Evolutionary conservation across 2,797 vertebrate genomes (phyloP), one percentile per base, ranked within the genome.

Genomic region (Loriculus beryllinus): DNA sequence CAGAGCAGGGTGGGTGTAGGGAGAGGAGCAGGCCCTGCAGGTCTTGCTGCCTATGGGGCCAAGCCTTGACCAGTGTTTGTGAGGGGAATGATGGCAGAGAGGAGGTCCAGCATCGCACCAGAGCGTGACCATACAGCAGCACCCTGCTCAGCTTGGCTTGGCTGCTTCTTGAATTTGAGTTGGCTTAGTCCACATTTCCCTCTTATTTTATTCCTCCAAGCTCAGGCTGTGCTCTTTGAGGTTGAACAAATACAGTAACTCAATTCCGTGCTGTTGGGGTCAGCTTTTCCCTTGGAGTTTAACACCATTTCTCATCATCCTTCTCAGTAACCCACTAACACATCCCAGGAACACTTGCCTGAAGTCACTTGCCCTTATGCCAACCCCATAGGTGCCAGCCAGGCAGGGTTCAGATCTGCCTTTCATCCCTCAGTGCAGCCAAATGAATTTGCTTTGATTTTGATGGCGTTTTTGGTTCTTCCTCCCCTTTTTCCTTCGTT

Each of bases 91-190:
- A 39, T 59, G n/a, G 43, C 71, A 80, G 56, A 65, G 40, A 67
- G 29, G 3, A 45, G 35, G 42, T 52, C 84, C 59, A 69, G 82
- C 1, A 0, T 75, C 4, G 0, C 78, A 83, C 76, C 91, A 80
- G 88, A 86, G 82, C 97, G 94, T 96, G 97, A 96, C 95, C 90
- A 85, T 97, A 92, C 23, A 10, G 91, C 76, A 75, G 59, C 82
- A 93, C 64, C 65, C 64, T 70, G 82, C 96, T 86, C 91, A 70
- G 87, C 92, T 95, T 86, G 91, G 93, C 95, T 96, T 92, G 94
- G 85, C 93, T 96, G 91, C 93, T 94, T 83, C 92, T 88, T 80
- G 31, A 35, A 75, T 83, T 79, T 79, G 42, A 84, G 76, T 95
- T 91, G 49, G 74, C 67, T 72, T 88, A 72, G 86, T 89, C 52